phyloP scores from a whole-genome alignment of 2,797 vertebrate genomes.

The Protonibea diacanthus region DNA sequence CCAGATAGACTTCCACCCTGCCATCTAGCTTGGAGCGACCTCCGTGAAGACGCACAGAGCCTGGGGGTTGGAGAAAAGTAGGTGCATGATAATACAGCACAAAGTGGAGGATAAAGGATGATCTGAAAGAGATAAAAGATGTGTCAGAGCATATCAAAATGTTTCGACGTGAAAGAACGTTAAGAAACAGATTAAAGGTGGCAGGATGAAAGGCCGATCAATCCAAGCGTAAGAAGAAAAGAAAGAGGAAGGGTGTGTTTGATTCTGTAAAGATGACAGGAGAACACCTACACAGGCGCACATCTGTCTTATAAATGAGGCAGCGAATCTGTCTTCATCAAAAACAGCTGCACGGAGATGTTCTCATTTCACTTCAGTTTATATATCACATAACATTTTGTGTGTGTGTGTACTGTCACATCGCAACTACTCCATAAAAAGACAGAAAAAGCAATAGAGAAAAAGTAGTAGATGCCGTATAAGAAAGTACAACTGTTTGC shows the following conservation, averaged over 20 bases:
- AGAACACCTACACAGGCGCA: not conserved
- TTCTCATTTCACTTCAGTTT: not conserved
- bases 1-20: conserved; percentile 89
- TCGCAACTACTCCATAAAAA: not conserved
- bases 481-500: not conserved
- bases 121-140: not conserved
- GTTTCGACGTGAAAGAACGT: not conserved
- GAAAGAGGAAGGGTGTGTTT: not conserved
- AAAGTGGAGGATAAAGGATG: not conserved
- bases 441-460: not conserved
- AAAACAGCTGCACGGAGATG: conserved; percentile 5
- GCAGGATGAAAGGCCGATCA: not conserved
- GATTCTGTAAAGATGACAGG: not conserved
- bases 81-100: not conserved
- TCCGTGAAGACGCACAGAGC: conserved; percentile 89
- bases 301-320: conserved; percentile 16
- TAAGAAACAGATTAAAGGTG: not conserved
- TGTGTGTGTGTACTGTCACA: not conserved
- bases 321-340: conserved; percentile 3
- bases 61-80: conserved; percentile 65
- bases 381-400: not conserved
- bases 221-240: not conserved
- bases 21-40: conserved; percentile 90
- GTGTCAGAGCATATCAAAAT: not conserved
- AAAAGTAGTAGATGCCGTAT: not conserved